Base-by-base conservation (phyloP, 2,797 vertebrate genomes). In the Oreonectes daqikongensis region DNA sequence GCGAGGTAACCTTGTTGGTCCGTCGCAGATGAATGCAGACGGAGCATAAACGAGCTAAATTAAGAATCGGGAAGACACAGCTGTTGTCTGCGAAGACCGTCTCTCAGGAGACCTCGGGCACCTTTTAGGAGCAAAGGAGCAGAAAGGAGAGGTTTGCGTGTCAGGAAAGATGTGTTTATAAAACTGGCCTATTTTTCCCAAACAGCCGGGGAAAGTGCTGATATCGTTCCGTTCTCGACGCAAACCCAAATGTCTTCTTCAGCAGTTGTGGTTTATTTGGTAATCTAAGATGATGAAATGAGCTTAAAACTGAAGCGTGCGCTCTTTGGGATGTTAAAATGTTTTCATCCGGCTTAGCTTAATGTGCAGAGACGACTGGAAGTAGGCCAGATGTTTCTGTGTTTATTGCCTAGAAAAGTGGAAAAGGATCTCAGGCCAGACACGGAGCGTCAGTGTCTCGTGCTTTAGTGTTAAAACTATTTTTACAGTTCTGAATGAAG, bases 61-160 rank as follows among this genome's bases (percentile, higher is more conserved):
- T 78, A 77, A 80, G 82, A 78, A 72, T 59, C 71, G n/a, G 50
- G 57, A 80, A 63, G 69, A 68, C 69, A 72, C 72, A 79, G 77
- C 73, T 77, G 64, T 79, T 73, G 75, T 82, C 67, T 68, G 69
- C 61, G 26, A 57, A 74, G 66, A 32, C 15, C 24, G 3, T 81
- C 71, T 78, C 79, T 76, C 75, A 32, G 48, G 73, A 81, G 82
- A 81, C 69, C 69, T 12, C 17, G 53, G 68, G 64, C 70, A 69
- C 65, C 60, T 77, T 81, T 73, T 64, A 63, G 44, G 55, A 44
- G 66, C 59, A 57, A 60, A 68, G 53, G 61, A 52, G 61, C 66
- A 72, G 73, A 76, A 81, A 74, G 9, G 24, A 32, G 55, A 81
- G 24, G 44, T 53, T 61, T 53, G 77, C 63, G 28, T 28, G 78